A percentile compares a stretch with the other conserved stretches of the same genome.
phyloP scores from a whole-genome alignment of 2,113 vertebrate genomes.

The Orcinus orca region DNA sequence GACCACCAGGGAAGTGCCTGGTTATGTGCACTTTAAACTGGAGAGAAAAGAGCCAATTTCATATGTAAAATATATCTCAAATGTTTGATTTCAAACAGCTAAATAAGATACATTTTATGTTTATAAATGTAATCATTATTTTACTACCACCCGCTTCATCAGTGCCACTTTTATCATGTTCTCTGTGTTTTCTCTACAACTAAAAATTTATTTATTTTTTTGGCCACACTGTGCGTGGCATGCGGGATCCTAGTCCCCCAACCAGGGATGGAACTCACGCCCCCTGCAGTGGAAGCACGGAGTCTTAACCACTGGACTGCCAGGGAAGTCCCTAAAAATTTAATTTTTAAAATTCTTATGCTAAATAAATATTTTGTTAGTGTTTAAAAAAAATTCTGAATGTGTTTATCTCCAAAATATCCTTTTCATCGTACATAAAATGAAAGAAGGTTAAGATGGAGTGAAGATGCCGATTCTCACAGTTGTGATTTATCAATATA shows the following conservation, averaged over 20 bases:
- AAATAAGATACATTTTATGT: constrained; percentile 22
- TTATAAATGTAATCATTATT: constrained; percentile 19
- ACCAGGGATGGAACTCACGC: background rate
- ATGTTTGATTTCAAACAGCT: background rate
- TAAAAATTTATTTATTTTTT: background rate
- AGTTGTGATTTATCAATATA: background rate
- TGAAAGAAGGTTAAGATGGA: background rate
- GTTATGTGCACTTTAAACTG: constrained; percentile 16
- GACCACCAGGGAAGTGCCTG: background rate
- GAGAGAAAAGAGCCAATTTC: background rate
- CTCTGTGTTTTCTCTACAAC: constrained; percentile 23
- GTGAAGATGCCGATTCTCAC: background rate
- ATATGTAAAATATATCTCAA: constrained; percentile 19
- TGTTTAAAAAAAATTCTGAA: background rate
- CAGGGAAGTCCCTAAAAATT: background rate
- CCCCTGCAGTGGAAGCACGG: background rate
- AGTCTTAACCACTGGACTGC: background rate
- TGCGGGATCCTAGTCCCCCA: background rate
- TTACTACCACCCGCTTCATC: background rate
- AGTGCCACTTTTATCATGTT: background rate
- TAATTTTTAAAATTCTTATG: constrained; percentile 35
- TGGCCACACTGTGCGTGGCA: background rate
- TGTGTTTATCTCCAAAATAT: background rate
- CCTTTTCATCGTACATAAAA: constrained; percentile 15
- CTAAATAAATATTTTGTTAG: constrained; percentile 12